These are phyloP conservation scores for Polyergus mexicanus DNA, from an alignment of 1,140 invertebrate genomes.

Conservation along the genomic window DNA sequence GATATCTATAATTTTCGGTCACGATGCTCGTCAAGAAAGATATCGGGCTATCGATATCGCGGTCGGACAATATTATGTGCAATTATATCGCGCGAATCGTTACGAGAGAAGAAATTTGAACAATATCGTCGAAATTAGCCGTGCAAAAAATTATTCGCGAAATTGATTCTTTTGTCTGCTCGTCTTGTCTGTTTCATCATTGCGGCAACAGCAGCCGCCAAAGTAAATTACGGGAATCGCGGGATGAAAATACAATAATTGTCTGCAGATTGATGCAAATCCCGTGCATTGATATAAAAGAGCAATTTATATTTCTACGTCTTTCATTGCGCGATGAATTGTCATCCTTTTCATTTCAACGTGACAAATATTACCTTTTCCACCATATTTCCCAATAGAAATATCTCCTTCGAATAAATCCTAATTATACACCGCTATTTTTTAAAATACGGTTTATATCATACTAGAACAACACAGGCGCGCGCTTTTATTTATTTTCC, in stretches of 20 bases:
- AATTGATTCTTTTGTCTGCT: neutral
- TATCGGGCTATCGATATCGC: conserved; percentile 58
- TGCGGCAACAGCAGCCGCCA: neutral
- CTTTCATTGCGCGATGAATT: conserved; percentile 14
- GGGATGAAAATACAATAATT: conserved; percentile 48
- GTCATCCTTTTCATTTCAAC: conserved; percentile 26
- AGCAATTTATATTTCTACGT: conserved; percentile 25
- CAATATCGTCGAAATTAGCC: neutral
- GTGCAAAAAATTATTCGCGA: neutral
- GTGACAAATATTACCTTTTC: conserved; percentile 26
- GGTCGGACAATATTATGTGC: neutral
- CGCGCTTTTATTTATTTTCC: too few species aligned
- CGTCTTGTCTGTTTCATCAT: neutral
- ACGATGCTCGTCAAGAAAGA: conserved; percentile 18
- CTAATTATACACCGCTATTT: conserved; percentile 32
- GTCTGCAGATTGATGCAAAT: conserved; percentile 35
- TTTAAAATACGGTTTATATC: conserved; percentile 39
- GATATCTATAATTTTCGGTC: conserved; percentile 63
- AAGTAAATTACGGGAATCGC: conserved; percentile 9
- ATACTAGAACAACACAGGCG: too few species aligned
- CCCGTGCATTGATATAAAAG: conserved; percentile 16
- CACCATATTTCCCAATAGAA: conserved; percentile 2
- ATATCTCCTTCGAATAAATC: conserved; percentile 41
- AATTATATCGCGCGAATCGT: neutral
- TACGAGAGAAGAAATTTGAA: conserved; percentile 32